Percentiles rank a stretch among this genome's conserved stretches.
These are phyloP conservation scores for Zosterops pallidus DNA, from an alignment of 2,113 vertebrate species.

Conservation along the genomic window DNA sequence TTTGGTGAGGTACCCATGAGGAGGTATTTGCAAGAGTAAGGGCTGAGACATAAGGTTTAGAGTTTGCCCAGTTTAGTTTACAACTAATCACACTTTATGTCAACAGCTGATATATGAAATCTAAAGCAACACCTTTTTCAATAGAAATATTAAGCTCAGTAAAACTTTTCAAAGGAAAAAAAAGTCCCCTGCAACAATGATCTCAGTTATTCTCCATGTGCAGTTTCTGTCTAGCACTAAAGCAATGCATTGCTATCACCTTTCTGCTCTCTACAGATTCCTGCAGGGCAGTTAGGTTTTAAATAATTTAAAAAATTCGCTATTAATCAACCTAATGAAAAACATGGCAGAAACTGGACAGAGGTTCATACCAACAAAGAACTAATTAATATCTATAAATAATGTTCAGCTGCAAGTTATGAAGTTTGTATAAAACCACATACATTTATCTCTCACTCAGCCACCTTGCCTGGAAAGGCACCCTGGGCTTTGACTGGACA, in stretches of 20 bases:
- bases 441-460: slow-evolving; percentile 53
- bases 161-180: neutral
- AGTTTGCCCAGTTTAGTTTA: slow-evolving; percentile 53
- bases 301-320: slow-evolving; percentile 56
- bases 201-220: neutral
- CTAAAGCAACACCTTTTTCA: slow-evolving; percentile 32
- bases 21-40: neutral
- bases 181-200: neutral
- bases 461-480: slow-evolving; percentile 36
- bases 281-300: slow-evolving; percentile 50
- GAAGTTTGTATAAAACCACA: slow-evolving; percentile 57
- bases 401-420: slow-evolving; percentile 65
- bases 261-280: slow-evolving; percentile 39
- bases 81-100: slow-evolving; percentile 29
- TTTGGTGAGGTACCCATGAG: neutral
- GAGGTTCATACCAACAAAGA: slow-evolving; percentile 68
- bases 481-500: slow-evolving; percentile 4
- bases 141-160: neutral
- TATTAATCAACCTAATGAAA: slow-evolving; percentile 67
- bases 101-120: slow-evolving; percentile 25
- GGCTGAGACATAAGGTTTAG: neutral
- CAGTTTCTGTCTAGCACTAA: neutral
- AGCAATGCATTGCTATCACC: slow-evolving; percentile 42
- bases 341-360: slow-evolving; percentile 61
- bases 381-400: slow-evolving; percentile 73